Base-by-base conservation (phyloP, 2,888 invertebrate genomes). In the Napeogenes sylphis region DNA sequence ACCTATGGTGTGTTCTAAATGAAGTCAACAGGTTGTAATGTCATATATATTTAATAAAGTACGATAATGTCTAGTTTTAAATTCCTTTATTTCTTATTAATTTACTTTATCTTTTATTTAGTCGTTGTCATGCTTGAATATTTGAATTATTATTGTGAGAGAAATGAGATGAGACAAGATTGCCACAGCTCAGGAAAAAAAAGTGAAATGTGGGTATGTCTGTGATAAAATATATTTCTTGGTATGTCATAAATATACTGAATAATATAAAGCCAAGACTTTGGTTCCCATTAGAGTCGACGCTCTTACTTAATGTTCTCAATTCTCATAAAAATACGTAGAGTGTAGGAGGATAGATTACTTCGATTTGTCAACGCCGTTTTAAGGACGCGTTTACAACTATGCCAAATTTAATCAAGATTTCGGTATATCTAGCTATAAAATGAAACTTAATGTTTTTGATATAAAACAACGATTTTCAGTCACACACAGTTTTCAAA, bases 1-100 rank as follows among this genome's bases (percentile, higher is more conserved):
- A 72, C 75, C 61, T 88, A 87, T 66, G 81, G 78, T 46, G 58
- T 66, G 10, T 54, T 59, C 59, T 69, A 56, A 55, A 38, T 32
- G 8, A 53, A 45, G 45, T 42, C 35, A 35, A 35, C 6, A 42
- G 4, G 4, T 12, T 13, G 21, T 55, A 21, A 21, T 21, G 21
- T 21, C 21, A 35, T 38, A 35, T 35, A 47, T n/a, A 47, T 6
- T 47, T n/a, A 14, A 47, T 14, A 47, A 14, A 47, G n/a, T 47
- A 14, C 21, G 14, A 51, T 42, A 42, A n/a, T 35, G n/a, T 56
- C 42, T 30, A 57, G 57, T 57, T 58, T 14, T 45, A 45, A 54
- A 42, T 53, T 42, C 13, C 53, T 53, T 2, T 35, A 6, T 35
- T 35, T 35, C 35, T 35, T 35, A n/a, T 1, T 35, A 5, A 35